Evolutionary conservation across 2,113 vertebrate species (phyloP).

Genomic region (Gorsachius goisagi): DNA sequence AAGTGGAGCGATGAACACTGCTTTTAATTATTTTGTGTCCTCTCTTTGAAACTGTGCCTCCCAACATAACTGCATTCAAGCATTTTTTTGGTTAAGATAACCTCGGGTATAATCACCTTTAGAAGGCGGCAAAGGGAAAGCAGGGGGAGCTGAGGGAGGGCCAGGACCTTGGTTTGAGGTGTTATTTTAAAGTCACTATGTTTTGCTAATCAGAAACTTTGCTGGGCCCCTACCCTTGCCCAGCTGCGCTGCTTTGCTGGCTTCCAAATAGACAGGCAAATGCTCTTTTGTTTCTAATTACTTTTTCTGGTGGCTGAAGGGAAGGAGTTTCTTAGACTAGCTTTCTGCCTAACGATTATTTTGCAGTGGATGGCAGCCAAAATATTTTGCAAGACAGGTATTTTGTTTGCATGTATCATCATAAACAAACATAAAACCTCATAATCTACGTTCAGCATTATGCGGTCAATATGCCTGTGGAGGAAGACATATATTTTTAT

Average conservation of each 20-base stretch:
- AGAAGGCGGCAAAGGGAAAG: not conserved
- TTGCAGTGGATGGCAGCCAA: conserved; percentile 17
- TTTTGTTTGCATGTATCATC: conserved; percentile 39
- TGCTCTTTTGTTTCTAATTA: not conserved
- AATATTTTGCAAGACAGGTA: conserved; percentile 55
- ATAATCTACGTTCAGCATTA: not conserved
- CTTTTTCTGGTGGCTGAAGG: conserved; percentile 15
- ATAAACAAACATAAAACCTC: conserved; percentile 50
- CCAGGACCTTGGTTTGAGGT: not conserved
- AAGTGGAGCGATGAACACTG: conserved; percentile 16
- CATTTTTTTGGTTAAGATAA: conserved; percentile 31
- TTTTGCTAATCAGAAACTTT: not conserved
- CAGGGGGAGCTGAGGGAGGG: not conserved
- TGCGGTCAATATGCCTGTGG: not conserved
- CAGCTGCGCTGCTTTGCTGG: not conserved
- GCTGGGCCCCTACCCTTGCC: not conserved
- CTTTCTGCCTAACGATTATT: conserved; percentile 21
- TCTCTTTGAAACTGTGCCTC: conserved; percentile 47
- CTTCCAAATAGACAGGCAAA: not conserved
- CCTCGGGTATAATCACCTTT: not conserved
- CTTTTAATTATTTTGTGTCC: conserved; percentile 36
- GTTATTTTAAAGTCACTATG: not conserved
- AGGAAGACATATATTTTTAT: conserved; percentile 48
- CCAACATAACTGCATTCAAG: not conserved
- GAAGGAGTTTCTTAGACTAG: not conserved